Evolutionary conservation across 2,797 vertebrate genomes (phyloP).

Genomic region (Mionectes olivaceus): DNA sequence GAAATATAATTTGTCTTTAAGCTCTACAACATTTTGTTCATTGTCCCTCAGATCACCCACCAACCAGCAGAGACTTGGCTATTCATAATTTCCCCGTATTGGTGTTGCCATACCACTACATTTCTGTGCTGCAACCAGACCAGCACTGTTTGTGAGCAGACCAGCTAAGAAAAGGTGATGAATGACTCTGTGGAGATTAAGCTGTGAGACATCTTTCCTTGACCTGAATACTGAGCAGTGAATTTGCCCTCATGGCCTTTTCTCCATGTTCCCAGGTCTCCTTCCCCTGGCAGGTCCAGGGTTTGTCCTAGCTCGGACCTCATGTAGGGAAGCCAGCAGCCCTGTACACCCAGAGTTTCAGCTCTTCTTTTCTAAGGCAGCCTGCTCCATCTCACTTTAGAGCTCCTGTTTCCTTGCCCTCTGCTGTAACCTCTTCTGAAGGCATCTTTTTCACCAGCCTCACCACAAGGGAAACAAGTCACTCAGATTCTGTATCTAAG

Average conservation of each 20-base stretch:
- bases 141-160: background rate
- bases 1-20: background rate
- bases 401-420: background rate
- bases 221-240: background rate
- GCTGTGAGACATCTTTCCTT: background rate
- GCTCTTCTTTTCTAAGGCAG: background rate
- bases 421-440: background rate
- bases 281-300: background rate
- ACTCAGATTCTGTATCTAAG: background rate
- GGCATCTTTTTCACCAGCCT: background rate
- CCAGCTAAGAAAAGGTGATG: background rate
- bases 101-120: background rate
- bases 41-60: background rate
- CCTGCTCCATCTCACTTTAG: background rate
- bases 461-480: background rate
- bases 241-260: background rate
- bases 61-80: background rate
- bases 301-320: background rate
- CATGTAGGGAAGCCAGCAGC: background rate
- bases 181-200: background rate
- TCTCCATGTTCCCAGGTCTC: background rate
- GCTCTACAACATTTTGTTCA: background rate
- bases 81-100: background rate
- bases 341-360: background rate
- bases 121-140: constrained; percentile 6